Percentiles rank a stretch among this genome's conserved stretches.
Conservation (phyloP, 2,113 vertebrate species). For the Chaetura pelagica region DNA sequence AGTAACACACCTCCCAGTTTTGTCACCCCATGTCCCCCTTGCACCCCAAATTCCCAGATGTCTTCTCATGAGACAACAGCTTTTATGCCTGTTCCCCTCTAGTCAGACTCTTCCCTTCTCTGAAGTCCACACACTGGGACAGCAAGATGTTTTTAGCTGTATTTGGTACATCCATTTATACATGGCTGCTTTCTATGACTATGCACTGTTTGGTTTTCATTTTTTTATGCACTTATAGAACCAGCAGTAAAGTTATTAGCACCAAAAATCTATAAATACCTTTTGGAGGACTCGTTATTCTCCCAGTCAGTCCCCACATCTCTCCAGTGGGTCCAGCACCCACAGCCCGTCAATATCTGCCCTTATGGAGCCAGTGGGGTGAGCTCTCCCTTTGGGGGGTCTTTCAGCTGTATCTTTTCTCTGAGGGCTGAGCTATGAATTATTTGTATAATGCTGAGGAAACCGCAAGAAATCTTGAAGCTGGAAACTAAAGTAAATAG, state of each 20-base stretch:
- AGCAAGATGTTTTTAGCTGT: background rate
- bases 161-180: background rate
- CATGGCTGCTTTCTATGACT: accelerated
- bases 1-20: background rate
- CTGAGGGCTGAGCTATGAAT: constrained; percentile 9
- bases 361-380: background rate
- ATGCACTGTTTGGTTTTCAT: background rate
- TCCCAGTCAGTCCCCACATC: background rate
- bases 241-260: background rate
- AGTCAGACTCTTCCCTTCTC: background rate
- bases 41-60: background rate
- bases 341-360: background rate
- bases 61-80: background rate
- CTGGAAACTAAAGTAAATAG: background rate
- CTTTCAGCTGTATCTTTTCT: background rate
- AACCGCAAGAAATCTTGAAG: background rate
- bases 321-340: background rate
- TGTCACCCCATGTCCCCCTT: background rate
- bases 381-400: background rate
- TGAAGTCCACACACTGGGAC: accelerated
- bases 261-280: background rate
- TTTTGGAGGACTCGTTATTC: background rate
- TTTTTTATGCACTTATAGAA: background rate
- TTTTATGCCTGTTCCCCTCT: background rate
- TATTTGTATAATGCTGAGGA: constrained; percentile 11